Evolutionary conservation across 1,140 invertebrate species (phyloP).

Genomic region (Antheraea mylitta): DNA sequence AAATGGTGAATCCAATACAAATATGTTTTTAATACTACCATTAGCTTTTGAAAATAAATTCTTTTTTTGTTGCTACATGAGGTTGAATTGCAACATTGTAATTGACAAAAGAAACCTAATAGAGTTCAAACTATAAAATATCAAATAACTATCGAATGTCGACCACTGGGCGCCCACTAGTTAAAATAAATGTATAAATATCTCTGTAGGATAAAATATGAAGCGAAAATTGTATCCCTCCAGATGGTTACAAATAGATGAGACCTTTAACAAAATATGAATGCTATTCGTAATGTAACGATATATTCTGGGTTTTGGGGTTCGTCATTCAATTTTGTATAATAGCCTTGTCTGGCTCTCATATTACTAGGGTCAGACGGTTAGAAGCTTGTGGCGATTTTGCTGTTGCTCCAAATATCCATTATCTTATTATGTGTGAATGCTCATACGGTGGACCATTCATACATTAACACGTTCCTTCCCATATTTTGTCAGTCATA

Average conservation of each 20-base stretch:
- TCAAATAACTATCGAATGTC: too few relatives aligned
- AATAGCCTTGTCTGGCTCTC: background rate
- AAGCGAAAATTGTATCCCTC: background rate
- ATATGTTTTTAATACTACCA: too few relatives aligned
- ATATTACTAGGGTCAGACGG: background rate
- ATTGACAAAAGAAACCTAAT: too few relatives aligned
- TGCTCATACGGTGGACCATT: background rate
- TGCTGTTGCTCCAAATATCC: background rate
- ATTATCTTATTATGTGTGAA: conserved; percentile 3
- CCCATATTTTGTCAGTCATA: background rate
- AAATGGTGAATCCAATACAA: too few relatives aligned
- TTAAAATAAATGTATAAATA: too few relatives aligned
- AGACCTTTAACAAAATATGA: background rate
- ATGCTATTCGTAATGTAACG: background rate
- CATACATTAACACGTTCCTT: background rate
- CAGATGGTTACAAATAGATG: background rate
- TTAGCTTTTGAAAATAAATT: too few relatives aligned
- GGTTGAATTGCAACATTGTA: too few relatives aligned
- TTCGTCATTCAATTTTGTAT: background rate
- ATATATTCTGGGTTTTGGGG: background rate
- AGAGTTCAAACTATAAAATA: too few relatives aligned
- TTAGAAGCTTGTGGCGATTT: background rate
- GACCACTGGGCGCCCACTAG: too few relatives aligned
- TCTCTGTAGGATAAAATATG: background rate
- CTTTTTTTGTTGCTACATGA: too few relatives aligned